These are phyloP conservation scores for Urocynchramus pylzowi DNA, from an alignment of 2,113 vertebrate genomes.

Conservation along the genomic window DNA sequence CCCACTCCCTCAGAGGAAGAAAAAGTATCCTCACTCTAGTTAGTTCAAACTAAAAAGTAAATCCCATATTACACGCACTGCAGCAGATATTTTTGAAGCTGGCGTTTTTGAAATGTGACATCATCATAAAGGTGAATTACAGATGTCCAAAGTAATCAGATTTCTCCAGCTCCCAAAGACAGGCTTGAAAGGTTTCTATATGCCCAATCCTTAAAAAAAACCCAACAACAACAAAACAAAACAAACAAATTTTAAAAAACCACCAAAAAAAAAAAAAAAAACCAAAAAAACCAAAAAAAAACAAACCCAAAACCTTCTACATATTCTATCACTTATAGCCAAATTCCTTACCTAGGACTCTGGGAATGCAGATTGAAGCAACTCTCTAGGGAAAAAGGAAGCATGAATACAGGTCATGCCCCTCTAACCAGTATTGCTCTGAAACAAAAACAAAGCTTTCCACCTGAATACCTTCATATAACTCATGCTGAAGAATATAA, in stretches of 20 bases:
- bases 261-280: no score
- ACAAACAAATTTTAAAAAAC: background rate
- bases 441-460: background rate
- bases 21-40: background rate
- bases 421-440: background rate
- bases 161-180: background rate
- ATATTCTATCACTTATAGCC: background rate
- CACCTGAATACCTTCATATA: background rate
- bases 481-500: background rate
- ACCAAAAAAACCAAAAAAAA: background rate
- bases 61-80: background rate
- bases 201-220: background rate
- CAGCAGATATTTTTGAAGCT: background rate
- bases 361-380: background rate
- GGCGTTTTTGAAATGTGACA: slow-evolving; percentile 17
- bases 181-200: background rate
- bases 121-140: slow-evolving; percentile 28
- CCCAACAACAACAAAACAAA: no score
- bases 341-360: background rate
- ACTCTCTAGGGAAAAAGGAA: background rate
- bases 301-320: background rate
- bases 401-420: background rate
- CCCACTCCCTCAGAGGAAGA: background rate
- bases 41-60: background rate
- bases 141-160: background rate